phyloP scores from a whole-genome alignment of 2,797 vertebrate genomes.

The Tokudaia tokunoshimensis region DNA sequence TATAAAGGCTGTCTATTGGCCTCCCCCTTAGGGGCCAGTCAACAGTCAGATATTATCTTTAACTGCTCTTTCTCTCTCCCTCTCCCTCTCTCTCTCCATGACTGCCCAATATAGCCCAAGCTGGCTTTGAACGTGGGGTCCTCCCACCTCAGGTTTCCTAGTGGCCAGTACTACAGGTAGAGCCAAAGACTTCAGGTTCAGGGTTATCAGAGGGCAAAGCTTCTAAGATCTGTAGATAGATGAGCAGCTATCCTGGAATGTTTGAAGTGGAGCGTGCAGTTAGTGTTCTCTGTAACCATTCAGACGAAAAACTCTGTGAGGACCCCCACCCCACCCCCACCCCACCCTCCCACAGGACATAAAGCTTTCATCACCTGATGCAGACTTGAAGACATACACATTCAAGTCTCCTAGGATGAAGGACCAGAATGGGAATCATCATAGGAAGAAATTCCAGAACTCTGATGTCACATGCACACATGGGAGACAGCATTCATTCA shows the following conservation, averaged over 20 bases:
- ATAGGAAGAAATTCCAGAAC: not conserved
- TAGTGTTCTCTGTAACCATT: not conserved
- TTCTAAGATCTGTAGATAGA: not conserved
- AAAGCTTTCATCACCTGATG: not conserved
- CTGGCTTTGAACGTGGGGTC: not conserved
- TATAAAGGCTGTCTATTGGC: not conserved
- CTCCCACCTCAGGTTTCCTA: not conserved
- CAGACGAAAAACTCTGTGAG: not conserved
- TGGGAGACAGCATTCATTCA: not conserved
- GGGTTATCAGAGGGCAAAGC: not conserved
- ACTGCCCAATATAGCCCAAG: not conserved
- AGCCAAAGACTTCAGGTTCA: not conserved
- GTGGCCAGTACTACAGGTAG: not conserved
- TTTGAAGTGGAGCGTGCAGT: constrained; percentile 10
- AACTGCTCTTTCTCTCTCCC: not conserved
- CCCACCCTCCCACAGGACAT: not conserved
- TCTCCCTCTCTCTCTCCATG: not conserved
- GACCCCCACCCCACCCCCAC: not conserved
- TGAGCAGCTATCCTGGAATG: not conserved
- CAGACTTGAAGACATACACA: not conserved
- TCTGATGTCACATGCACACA: not conserved
- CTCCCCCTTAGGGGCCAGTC: not conserved
- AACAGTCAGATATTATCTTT: not conserved
- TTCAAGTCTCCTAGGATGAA: not conserved
- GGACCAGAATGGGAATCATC: not conserved